Percentiles rank a stretch among this genome's conserved stretches.
Evolutionary conservation across 2,797 vertebrate genomes (phyloP).

Genomic region (Holocentrus rufus): DNA sequence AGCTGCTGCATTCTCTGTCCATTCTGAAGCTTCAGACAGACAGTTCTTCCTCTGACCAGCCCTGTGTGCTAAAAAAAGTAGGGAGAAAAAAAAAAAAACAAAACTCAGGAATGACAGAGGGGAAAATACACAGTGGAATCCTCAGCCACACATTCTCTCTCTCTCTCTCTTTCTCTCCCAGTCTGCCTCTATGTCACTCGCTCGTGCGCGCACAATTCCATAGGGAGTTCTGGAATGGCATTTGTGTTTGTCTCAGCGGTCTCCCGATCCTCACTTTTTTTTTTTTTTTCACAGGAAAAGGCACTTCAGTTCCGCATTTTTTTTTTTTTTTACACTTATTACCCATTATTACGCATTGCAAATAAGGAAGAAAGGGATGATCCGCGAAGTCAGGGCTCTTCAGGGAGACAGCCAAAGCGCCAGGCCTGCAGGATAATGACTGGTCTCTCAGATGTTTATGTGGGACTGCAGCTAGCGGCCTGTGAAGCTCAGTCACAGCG

Average conservation of each 20-base stretch:
- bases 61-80: constrained; percentile 71
- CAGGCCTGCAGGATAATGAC: constrained; percentile 59
- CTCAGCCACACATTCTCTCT: constrained; percentile 49
- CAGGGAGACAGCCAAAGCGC: constrained; percentile 28
- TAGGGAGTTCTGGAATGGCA: constrained; percentile 44
- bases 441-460: constrained; percentile 71
- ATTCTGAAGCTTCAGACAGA: constrained; percentile 43
- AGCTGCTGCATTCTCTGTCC: constrained; percentile 49
- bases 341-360: constrained; percentile 19
- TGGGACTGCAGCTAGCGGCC: constrained; percentile 56
- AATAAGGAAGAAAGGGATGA: not conserved
- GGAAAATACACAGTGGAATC: constrained; percentile 70
- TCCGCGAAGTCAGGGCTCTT: constrained; percentile 35
- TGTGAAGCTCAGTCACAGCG: constrained; percentile 63
- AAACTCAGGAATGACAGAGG: constrained; percentile 70
- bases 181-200: constrained; percentile 19
- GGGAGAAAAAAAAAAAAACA: constrained; percentile 36
- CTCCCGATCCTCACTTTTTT: not conserved
- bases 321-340: not conserved
- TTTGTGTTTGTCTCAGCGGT: constrained; percentile 33
- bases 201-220: constrained; percentile 19
- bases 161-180: constrained; percentile 32
- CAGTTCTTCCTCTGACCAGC: constrained; percentile 51
- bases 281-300: not conserved
- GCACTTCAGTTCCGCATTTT: not conserved